Evolutionary conservation across 2,888 invertebrate genomes (phyloP).

Genomic region (Phaedon cochleariae): DNA sequence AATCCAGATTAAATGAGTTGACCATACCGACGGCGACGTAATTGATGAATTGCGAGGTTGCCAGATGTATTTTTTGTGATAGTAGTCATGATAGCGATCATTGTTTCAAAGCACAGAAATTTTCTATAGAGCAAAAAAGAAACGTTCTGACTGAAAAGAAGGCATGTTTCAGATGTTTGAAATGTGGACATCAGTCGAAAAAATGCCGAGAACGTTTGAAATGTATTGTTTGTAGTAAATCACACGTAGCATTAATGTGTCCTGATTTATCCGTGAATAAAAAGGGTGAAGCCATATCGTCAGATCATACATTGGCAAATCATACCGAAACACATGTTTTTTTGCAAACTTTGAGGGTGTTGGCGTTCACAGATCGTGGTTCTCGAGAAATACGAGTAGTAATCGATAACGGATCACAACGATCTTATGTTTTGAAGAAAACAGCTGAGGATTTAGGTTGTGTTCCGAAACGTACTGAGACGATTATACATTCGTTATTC

Average conservation of each 20-base stretch:
- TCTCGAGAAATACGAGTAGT: too few species aligned
- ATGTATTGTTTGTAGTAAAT: conserved; percentile 43
- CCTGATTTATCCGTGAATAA: conserved; percentile 24
- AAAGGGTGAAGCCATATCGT: not conserved
- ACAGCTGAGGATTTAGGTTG: too few species aligned
- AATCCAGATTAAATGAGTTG: not conserved
- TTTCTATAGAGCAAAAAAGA: conserved; percentile 9
- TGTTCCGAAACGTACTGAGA: too few species aligned
- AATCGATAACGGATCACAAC: too few species aligned
- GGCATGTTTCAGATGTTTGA: conserved; percentile 45
- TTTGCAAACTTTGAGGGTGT: not conserved
- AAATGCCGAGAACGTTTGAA: conserved; percentile 37
- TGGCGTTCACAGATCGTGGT: too few species aligned
- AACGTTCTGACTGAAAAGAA: conserved; percentile 15
- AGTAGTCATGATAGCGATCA: conserved; percentile 31
- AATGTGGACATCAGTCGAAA: conserved; percentile 37
- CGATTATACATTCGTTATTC: too few species aligned
- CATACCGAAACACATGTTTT: not conserved
- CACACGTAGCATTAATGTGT: conserved; percentile 45
- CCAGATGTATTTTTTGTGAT: conserved; percentile 34
- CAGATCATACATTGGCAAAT: not conserved
- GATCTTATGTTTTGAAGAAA: not conserved
- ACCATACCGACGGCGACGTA: conserved; percentile 26
- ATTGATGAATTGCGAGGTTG: conserved; percentile 28
- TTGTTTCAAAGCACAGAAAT: conserved; percentile 34